Base-by-base conservation (phyloP, 2,888 invertebrate species). In the Amiota minor region DNA sequence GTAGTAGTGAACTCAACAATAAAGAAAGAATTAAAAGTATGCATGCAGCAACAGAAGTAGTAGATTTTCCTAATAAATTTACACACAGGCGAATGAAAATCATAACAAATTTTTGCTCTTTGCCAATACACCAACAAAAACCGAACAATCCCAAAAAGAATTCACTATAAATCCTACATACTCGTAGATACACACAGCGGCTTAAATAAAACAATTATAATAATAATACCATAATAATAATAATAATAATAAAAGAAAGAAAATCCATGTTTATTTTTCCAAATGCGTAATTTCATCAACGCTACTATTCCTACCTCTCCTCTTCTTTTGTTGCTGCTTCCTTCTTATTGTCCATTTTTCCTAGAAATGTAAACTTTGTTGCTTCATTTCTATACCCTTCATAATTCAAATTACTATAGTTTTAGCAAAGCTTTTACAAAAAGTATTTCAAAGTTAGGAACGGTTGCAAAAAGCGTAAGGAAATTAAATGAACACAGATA, bases 231-330 rank as follows among this genome's bases (percentile, higher is more conserved):
- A 35, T 6, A 35, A 8, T 6, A 35, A 23, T 23, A 3, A 23
- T 2, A 23, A 3, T 2, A 23, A 23, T 23, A 23, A 35, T 35
- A 35, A 35, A 35, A 35, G 35, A 35, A 35, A 35, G 10, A 12
- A 14, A 35, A 10, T 62, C 11, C 73, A 80, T 83, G 83, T 83
- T 84, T 83, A 83, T 83, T 84, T 83, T 82, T 82, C 79, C 82
- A 82, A 83, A 83, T 82, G 83, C 82, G 82, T 83, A 76, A 76
- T 46, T 67, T 67, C 49, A 67, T 45, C 65, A 67, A 47, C 14
- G 12, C 20, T 67, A 46, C 3, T n/a, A 6, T 67, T 46, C 1
- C 47, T 18, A n/a, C 18, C 0, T 11, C 4, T 67, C 78, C 77
- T 82, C 81, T 77, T 78, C 73, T 74, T 78, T 78, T 72, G 49